Percentiles rank a stretch among this genome's conserved stretches.
Conservation (phyloP, 2,888 invertebrate species). For the Criorhina ranunculi region DNA sequence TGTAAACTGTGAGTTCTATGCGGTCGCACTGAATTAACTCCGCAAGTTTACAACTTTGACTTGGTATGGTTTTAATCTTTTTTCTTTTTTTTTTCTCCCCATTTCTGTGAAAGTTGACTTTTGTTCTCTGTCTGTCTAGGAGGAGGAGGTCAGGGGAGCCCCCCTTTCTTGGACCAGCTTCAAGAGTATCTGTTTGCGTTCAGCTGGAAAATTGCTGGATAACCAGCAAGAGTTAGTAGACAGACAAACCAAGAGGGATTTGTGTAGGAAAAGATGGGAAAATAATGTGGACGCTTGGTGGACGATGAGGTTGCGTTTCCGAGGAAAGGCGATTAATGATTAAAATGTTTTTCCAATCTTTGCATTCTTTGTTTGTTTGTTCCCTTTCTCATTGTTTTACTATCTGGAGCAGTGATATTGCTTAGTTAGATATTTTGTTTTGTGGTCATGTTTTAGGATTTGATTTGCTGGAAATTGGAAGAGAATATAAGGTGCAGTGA, state of each 20-base stretch:
- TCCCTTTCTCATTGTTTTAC: conserved; percentile 53
- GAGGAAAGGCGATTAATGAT: conserved; percentile 72
- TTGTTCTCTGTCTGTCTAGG: conserved; percentile 34
- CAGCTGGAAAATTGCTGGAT: conserved; percentile 56
- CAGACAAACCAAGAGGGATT: neutral
- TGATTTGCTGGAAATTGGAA: conserved; percentile 41
- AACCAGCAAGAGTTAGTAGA: conserved; percentile 19
- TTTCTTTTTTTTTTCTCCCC: conserved; percentile 10
- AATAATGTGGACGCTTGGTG: conserved; percentile 55
- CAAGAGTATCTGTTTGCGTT: conserved; percentile 42
- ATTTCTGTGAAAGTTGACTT: conserved; percentile 50
- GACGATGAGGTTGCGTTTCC: conserved; percentile 27
- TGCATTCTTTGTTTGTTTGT: neutral
- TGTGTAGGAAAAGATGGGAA: conserved; percentile 18
- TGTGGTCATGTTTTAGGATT: conserved; percentile 58
- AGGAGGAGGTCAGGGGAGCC: conserved; percentile 1
- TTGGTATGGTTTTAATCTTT: conserved; percentile 53
- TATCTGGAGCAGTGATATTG: conserved; percentile 69
- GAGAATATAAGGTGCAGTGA: conserved; percentile 40
- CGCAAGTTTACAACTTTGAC: conserved; percentile 65
- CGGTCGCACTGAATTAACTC: conserved; percentile 67
- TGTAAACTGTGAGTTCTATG: conserved; percentile 63
- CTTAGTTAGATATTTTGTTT: conserved; percentile 27
- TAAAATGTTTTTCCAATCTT: conserved; percentile 45
- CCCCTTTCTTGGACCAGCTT: conserved; percentile 9